Conservation (phyloP, 1,140 invertebrate species). For the Apis laboriosa region DNA sequence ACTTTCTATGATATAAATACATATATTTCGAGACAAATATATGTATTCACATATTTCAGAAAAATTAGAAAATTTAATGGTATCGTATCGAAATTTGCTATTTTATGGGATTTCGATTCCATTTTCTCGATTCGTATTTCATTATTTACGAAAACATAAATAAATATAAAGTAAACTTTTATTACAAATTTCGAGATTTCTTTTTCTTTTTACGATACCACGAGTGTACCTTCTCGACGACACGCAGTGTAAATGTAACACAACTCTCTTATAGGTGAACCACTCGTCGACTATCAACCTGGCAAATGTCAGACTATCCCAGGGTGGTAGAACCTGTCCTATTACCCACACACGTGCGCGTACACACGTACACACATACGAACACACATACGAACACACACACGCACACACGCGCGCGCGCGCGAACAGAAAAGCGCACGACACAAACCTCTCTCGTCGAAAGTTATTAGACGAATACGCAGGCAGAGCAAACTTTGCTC, state of each 20-base stretch:
- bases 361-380: neutral
- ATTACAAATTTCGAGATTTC: too few relatives aligned
- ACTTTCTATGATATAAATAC: too few relatives aligned
- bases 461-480: conserved; percentile 58
- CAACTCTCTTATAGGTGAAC: conserved; percentile 64
- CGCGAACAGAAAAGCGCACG: neutral
- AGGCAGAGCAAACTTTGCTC: conserved; percentile 13
- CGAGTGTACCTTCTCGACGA: conserved; percentile 16
- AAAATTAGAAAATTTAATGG: too few relatives aligned
- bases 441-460: neutral
- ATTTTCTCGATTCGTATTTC: too few relatives aligned
- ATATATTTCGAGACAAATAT: too few relatives aligned
- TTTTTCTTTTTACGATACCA: neutral
- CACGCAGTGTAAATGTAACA: conserved; percentile 41
- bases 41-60: too few relatives aligned
- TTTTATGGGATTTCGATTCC: too few relatives aligned
- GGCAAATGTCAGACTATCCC: conserved; percentile 70
- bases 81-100: too few relatives aligned
- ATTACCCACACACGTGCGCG: neutral
- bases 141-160: too few relatives aligned
- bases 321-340: conserved; percentile 56
- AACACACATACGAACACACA: neutral
- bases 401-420: neutral
- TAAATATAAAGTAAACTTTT: too few relatives aligned
- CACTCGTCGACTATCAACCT: conserved; percentile 65